Evolutionary conservation across 2,113 vertebrate species (phyloP), one percentile per base, ranked within the genome.

Genomic region (Atherinomorus stipes): DNA sequence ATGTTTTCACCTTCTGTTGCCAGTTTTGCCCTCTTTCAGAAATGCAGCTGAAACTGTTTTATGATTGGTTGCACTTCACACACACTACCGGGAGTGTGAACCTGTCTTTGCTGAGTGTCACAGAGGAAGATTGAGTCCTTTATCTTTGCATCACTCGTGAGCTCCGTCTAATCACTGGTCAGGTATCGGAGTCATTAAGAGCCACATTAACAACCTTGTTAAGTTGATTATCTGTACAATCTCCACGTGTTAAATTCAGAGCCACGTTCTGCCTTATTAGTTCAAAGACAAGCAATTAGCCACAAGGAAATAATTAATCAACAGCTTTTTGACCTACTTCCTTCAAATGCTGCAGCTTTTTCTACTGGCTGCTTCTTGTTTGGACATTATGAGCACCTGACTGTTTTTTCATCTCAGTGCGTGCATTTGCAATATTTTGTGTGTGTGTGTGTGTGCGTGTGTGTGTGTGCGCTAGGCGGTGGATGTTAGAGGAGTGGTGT

Each of bases 191-290:
- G 62, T 82, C 85, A 71, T 87, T 88, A 76, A 68, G 58, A 58
- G 18, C 38, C 60, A 58, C 61, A 86, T 89, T 89, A 91, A 85
- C 58, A 73, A 80, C 64, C 83, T 85, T 79, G 71, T 88, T 90
- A 74, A 67, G 38, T 80, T 90, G 88, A 93, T 91, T 91, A 89
- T 65, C 70, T 4, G 4, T 76, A 69, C 78, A 81, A 85, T 76
- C 60, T 76, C 88, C 78, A 64, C 78, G 80, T 78, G 80, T 85
- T 91, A 85, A 84, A 81, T 73, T 74, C 75, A 23, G 62, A 49
- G 70, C 75, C 72, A 81, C 52, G 65, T 85, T 88, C 84, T 72
- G 76, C 83, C 84, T 90, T 89, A 74, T 90, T 91, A 87, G 78
- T 57, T 77, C 18, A 34, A 42, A 81, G 62, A 84, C 75, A 85